Base-by-base conservation (phyloP, 2,113 vertebrate genomes). In the Lethenteron camtschaticum region DNA sequence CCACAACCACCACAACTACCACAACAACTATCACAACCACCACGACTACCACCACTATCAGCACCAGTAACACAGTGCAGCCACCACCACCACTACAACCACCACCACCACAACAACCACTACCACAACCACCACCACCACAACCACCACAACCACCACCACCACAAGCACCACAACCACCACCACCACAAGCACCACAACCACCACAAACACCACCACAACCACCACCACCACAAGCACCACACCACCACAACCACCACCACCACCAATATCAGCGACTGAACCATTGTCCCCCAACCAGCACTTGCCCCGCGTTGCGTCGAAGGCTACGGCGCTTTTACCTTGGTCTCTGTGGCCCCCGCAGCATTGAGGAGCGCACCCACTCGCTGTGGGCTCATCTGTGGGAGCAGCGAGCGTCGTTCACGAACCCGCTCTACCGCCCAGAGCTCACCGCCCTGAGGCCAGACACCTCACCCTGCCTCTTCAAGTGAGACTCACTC, bases 351-450 rank as follows among this genome's bases (percentile, higher is more conserved):
- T 56, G 68, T 71, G 70, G 6, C 71, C 57, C 5, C 68, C 55
- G n/a, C 77, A 97, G 89, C 70, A 76, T 92, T 76, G 78, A 75
- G 71, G 85, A 89, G 75, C 81, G 80, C 79, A 95, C 90, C 0
- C 86, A 95, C 56, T 94, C 89, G 57, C 68, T 96, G 70, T 97
- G 92, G 92, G 82, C 81, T 76, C 82, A 90, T 72, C 73, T 95
- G n/a, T 95, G 87, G 89, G 82, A 83, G 70, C 88, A 86, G 70
- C 82, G 78, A 70, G 73, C 76, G 0, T 84, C 92, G 75, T 95
- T 84, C 76, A 73, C 83, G 76, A 97, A 95, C 73, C 91, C 90
- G 71, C 77, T 95, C 56, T 95, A 89, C 72, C 82, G 85, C 73
- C 72, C 80, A 5, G 78, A 85, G 72, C 60, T 66, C 20, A 10